Evolutionary conservation across 2,797 vertebrate genomes (phyloP), one percentile per base, ranked within the genome.

Genomic region (Bradypodion pumilum): DNA sequence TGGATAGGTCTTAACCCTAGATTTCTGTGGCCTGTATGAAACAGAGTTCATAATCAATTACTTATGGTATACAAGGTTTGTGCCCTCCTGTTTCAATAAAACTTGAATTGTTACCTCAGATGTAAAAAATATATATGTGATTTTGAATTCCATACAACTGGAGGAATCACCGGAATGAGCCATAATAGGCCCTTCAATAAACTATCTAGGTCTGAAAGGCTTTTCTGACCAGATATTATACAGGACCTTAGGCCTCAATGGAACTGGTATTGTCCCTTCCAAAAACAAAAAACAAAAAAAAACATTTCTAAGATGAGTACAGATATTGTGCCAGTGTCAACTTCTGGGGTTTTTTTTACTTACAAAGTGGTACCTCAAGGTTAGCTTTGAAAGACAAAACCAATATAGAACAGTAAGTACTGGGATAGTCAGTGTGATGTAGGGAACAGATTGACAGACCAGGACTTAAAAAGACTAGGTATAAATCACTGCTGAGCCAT

Each of bases 81-180:
- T 15, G 13, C 15, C 15, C 19, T 60, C 46, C 32, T 76, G 40
- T 69, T 49, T 35, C 32, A 72, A 76, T 81, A 81, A 85, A 85
- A 21, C 5, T 73, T 84, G 37, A 42, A 23, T 70, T 52, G 15
- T 77, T 44, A 60, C 12, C 37, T 44, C 23, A 27, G 15, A 35
- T 74, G 10, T 29, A 46, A 40, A 32, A 44, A 6, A n/a, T n/a
- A n/a, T n/a, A n/a, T n/a, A 46, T 80, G 3, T 70, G 42, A 21
- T 19, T 73, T 13, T 84, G 52, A 42, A 15, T 37, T 69, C 13
- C 59, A 49, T 12, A 60, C 10, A 40, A 25, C 35, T n/a, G 12
- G 52, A 76, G 27, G 27, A 76, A 69, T 42, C 37, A 12, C 40
- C 44, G 32, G n/a, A 16, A 27, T 74, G 23, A 10, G 32, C 10